Percentiles rank a stretch among this genome's conserved stretches.
Conservation (phyloP, 2,888 invertebrate species). For the Cylloceria caligata region DNA sequence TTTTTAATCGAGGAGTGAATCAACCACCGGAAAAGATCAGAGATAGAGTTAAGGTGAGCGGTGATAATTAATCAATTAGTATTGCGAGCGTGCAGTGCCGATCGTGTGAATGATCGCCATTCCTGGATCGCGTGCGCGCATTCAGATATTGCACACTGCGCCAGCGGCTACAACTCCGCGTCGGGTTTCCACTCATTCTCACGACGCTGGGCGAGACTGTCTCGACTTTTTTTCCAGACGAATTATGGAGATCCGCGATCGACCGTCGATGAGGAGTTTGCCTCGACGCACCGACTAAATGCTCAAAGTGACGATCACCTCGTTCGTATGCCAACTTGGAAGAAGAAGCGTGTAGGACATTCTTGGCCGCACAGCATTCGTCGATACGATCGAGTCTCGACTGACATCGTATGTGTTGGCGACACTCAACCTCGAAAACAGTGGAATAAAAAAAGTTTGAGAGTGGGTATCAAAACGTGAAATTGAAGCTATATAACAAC, state of each 20-base stretch:
- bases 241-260: slow-evolving; percentile 57
- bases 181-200: slow-evolving; percentile 42
- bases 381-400: slow-evolving; percentile 63
- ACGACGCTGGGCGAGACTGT: slow-evolving; percentile 34
- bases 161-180: slow-evolving; percentile 32
- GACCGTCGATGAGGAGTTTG: slow-evolving; percentile 39
- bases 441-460: not conserved
- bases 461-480: not conserved
- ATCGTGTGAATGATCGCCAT: slow-evolving; percentile 65
- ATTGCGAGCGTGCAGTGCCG: slow-evolving; percentile 35
- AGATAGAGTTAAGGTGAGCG: slow-evolving; percentile 19
- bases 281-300: slow-evolving; percentile 44
- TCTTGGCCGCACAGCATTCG: slow-evolving; percentile 65
- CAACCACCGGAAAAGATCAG: not conserved
- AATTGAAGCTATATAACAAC: not conserved
- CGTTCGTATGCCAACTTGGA: slow-evolving; percentile 21
- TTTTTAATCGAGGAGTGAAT: not conserved
- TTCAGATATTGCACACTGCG: slow-evolving; percentile 32
- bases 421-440: slow-evolving; percentile 43
- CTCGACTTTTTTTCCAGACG: slow-evolving; percentile 37
- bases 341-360: slow-evolving; percentile 67
- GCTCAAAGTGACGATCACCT: slow-evolving; percentile 49
- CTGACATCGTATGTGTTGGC: slow-evolving; percentile 58
- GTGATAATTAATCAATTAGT: slow-evolving; percentile 62
- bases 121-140: slow-evolving; percentile 57